A percentile compares a stretch with the other conserved stretches of the same genome.
phyloP scores from a whole-genome alignment of 2,113 vertebrate genomes.

The Hypomesus transpacificus region DNA sequence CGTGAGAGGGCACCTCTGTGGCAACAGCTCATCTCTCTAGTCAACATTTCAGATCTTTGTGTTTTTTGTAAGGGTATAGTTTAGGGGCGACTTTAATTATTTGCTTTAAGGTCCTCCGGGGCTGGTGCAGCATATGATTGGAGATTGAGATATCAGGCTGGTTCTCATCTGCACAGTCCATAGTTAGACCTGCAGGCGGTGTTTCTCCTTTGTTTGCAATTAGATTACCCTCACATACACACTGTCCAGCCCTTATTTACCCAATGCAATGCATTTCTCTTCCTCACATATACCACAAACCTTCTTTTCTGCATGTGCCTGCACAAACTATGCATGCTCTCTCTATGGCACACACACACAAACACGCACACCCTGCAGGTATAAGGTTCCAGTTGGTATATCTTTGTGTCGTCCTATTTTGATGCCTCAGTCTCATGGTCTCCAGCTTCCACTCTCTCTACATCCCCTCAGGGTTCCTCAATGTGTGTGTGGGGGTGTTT shows the following conservation, averaged over 20 bases:
- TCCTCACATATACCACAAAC: conserved; percentile 57
- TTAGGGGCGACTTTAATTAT: neutral
- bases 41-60: neutral
- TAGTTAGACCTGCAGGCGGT: conserved; percentile 52
- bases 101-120: neutral
- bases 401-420: conserved; percentile 66
- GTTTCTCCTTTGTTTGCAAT: conserved; percentile 65
- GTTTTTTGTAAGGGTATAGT: neutral
- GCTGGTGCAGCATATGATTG: conserved; percentile 47
- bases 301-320: conserved; percentile 59
- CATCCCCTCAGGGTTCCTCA: conserved; percentile 53
- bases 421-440: conserved; percentile 69
- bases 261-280: conserved; percentile 40
- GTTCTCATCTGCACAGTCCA: conserved; percentile 58
- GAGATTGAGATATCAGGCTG: conserved; percentile 65
- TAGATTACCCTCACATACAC: conserved; percentile 62
- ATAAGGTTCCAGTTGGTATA: conserved; percentile 71
- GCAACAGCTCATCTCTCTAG: too few relatives aligned
- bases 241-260: conserved; percentile 3
- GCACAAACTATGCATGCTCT: conserved; percentile 33
- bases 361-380: conserved; percentile 59
- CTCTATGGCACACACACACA: neutral
- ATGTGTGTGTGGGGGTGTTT: neutral
- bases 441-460: conserved; percentile 67
- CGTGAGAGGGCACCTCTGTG: too few relatives aligned